These are phyloP conservation scores for Gymnocypris eckloni DNA, from an alignment of 2,797 vertebrate species.

Conservation along the genomic window DNA sequence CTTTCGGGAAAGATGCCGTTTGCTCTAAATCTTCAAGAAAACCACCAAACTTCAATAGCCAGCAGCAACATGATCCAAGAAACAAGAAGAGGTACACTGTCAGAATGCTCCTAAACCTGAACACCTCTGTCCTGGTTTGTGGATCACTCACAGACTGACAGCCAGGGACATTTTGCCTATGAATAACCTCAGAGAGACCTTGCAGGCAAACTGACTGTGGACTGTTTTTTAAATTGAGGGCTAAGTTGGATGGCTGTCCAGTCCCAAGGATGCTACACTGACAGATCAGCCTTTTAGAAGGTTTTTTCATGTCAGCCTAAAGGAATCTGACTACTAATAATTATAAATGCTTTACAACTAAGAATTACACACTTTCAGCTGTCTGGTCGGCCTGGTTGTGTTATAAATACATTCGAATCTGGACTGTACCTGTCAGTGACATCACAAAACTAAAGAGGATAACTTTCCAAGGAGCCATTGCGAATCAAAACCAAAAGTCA, in stretches of 20 bases:
- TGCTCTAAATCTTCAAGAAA: constrained; percentile 41
- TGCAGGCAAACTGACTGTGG: constrained; percentile 38
- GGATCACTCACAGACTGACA: constrained; percentile 29
- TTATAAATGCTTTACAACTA: constrained; percentile 9
- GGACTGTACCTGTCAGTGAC: constrained; percentile 15
- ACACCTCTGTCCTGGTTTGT: constrained; percentile 12
- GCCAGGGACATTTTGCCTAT: constrained; percentile 23
- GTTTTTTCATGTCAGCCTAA: not conserved
- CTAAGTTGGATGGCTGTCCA: not conserved
- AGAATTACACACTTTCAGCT: not conserved
- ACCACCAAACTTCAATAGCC: constrained; percentile 1
- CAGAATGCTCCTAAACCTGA: not conserved
- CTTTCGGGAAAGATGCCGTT: constrained; percentile 28
- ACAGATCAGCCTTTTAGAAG: constrained; percentile 8
- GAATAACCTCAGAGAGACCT: constrained; percentile 34
- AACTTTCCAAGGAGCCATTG: constrained; percentile 6
- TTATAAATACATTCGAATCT: constrained; percentile 18
- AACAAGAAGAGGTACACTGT: not conserved
- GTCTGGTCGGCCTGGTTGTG: not conserved
- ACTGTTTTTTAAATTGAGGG: constrained; percentile 11
- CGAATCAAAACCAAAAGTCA: constrained; percentile 32
- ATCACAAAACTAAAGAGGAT: constrained; percentile 19
- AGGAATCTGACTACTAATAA: not conserved
- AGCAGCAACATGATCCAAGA: constrained; percentile 17
- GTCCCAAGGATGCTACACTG: not conserved